A percentile compares a stretch with the other conserved stretches of the same genome.
Evolutionary conservation across 2,113 vertebrate species (phyloP).

Genomic region (Phylloscopus whistleri): DNA sequence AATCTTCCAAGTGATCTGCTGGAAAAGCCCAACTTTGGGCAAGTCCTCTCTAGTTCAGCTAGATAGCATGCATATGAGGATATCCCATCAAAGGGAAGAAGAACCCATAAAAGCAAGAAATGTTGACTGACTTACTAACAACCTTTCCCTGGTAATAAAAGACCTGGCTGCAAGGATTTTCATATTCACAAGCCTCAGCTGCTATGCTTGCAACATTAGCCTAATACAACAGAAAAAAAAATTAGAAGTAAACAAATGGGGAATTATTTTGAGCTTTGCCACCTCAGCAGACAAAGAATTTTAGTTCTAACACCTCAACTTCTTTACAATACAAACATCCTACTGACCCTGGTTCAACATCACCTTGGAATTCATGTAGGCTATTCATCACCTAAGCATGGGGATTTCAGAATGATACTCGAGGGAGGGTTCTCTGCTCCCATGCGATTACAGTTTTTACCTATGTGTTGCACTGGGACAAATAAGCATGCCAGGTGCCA

Average conservation of each 20-base stretch:
- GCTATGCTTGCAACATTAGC: background rate
- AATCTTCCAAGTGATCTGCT: background rate
- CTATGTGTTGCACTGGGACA: background rate
- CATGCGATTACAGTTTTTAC: background rate
- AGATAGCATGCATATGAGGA: background rate
- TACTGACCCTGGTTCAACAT: background rate
- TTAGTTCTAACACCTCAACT: background rate
- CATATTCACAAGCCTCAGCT: background rate
- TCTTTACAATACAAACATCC: background rate
- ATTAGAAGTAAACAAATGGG: background rate
- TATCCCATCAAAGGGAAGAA: background rate
- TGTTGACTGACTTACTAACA: background rate
- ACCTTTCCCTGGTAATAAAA: background rate
- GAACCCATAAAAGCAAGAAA: background rate
- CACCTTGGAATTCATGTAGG: background rate
- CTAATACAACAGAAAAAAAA: background rate
- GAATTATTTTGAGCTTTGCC: background rate
- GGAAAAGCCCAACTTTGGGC: background rate
- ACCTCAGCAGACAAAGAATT: background rate
- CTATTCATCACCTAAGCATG: background rate
- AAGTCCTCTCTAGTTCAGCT: background rate
- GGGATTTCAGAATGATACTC: background rate
- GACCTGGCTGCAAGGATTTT: background rate
- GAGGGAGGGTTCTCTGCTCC: background rate
- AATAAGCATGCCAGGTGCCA: background rate